Percentiles rank a stretch among this genome's conserved stretches.
Evolutionary conservation across 2,888 invertebrate species (phyloP).

Genomic region (Phortica okadai): DNA sequence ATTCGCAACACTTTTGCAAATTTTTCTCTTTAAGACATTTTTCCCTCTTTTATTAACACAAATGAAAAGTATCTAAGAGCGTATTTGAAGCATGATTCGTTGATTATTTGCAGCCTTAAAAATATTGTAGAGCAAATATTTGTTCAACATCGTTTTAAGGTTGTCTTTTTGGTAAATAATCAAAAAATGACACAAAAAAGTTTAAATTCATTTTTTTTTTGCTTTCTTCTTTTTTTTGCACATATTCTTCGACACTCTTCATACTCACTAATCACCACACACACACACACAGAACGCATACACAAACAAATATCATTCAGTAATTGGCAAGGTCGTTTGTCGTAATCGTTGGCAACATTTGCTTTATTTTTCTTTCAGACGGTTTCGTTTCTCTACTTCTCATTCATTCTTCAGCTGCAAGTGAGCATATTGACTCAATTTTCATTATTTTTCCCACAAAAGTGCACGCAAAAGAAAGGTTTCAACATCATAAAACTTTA

Average conservation of each 20-base stretch:
- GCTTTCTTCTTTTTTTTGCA: background rate
- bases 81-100: background rate
- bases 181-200: background rate
- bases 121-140: constrained; percentile 40
- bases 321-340: constrained; percentile 75
- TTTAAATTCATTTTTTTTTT: background rate
- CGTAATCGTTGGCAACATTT: constrained; percentile 65
- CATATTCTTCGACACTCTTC: constrained; percentile 23
- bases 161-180: background rate
- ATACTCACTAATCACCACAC: constrained; percentile 26
- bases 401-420: background rate
- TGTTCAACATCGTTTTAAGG: constrained; percentile 22
- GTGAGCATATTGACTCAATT: background rate
- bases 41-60: background rate
- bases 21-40: constrained; percentile 22
- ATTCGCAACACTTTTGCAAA: constrained; percentile 58
- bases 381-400: background rate
- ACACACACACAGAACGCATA: constrained; percentile 42
- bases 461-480: too few relatives aligned
- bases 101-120: background rate
- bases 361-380: constrained; percentile 50
- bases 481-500: too few relatives aligned
- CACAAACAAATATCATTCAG: constrained; percentile 55
- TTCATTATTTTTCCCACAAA: too few relatives aligned
- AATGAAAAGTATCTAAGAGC: background rate